A percentile compares a stretch with the other conserved stretches of the same genome.
Conservation (phyloP, 2,888 invertebrate genomes). For the Habroteleia sp. region DNA sequence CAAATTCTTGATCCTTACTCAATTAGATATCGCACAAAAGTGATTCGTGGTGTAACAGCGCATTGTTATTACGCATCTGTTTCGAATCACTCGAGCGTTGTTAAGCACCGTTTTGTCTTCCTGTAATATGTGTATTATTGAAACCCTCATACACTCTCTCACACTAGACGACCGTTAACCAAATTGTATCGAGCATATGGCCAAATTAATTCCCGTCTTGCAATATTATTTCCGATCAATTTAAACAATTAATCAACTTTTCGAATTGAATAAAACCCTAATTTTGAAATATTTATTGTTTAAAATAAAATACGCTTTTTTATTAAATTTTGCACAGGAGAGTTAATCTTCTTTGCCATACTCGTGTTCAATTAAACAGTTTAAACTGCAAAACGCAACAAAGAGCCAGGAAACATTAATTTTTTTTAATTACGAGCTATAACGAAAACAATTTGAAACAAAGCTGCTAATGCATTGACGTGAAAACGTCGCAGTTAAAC, state of each 20-base stretch:
- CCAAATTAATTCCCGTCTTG: conserved; percentile 3
- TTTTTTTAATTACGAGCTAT: conserved; percentile 4
- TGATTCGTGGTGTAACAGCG: conserved; percentile 15
- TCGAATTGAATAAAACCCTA: neutral
- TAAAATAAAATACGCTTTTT: no score
- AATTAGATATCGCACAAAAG: conserved; percentile 30
- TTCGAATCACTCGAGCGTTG: conserved; percentile 33
- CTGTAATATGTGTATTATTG: conserved; percentile 34
- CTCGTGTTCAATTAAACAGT: neutral
- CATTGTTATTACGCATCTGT: conserved; percentile 34
- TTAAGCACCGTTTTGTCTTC: conserved; percentile 36
- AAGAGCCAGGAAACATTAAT: neutral
- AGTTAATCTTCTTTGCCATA: no score
- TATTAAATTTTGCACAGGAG: no score
- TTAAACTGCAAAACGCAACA: neutral
- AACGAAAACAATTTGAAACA: conserved; percentile 19
- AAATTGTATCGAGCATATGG: conserved; percentile 13
- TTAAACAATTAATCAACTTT: neutral
- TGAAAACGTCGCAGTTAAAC: conserved; percentile 5
- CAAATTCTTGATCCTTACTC: conserved; percentile 19
- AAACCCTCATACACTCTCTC: conserved; percentile 22
- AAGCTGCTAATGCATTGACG: conserved; percentile 19
- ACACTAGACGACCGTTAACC: conserved; percentile 27
- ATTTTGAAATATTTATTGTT: no score
- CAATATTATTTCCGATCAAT: neutral